Percentiles rank a stretch among this genome's conserved stretches.
Conservation (phyloP, 2,888 invertebrate species). For the Cephus nigrinus region DNA sequence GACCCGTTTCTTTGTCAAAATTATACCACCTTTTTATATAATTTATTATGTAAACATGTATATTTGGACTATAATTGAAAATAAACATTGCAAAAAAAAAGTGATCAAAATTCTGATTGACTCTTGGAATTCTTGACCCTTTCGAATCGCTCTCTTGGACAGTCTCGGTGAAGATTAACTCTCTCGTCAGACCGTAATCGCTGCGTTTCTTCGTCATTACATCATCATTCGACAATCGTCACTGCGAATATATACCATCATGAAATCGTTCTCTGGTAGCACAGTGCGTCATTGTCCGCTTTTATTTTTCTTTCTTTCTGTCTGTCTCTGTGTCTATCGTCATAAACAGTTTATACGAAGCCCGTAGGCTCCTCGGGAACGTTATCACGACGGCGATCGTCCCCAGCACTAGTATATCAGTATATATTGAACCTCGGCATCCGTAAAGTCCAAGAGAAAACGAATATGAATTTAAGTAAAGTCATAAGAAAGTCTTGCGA, state of each 20-base stretch:
- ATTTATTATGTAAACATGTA: slow-evolving; percentile 65
- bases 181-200: not conserved
- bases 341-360: not conserved
- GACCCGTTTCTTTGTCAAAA: slow-evolving; percentile 52
- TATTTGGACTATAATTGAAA: slow-evolving; percentile 64
- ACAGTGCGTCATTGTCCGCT: not conserved
- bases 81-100: slow-evolving; percentile 62
- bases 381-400: not conserved
- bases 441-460: not conserved
- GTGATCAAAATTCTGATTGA: slow-evolving; percentile 52
- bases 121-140: slow-evolving; percentile 57
- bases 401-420: not conserved
- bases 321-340: not conserved
- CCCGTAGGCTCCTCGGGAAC: not conserved
- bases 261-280: not conserved
- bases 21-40: slow-evolving; percentile 63
- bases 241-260: not conserved
- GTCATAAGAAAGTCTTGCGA: not conserved
- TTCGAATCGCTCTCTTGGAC: slow-evolving; percentile 60
- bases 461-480: not conserved
- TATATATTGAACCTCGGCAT: not conserved
- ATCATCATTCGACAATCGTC: not conserved
- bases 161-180: slow-evolving; percentile 63
- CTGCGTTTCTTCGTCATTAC: not conserved
- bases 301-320: not conserved